phyloP scores from a whole-genome alignment of 2,113 vertebrate genomes.

The Malaclemys terrapin region DNA sequence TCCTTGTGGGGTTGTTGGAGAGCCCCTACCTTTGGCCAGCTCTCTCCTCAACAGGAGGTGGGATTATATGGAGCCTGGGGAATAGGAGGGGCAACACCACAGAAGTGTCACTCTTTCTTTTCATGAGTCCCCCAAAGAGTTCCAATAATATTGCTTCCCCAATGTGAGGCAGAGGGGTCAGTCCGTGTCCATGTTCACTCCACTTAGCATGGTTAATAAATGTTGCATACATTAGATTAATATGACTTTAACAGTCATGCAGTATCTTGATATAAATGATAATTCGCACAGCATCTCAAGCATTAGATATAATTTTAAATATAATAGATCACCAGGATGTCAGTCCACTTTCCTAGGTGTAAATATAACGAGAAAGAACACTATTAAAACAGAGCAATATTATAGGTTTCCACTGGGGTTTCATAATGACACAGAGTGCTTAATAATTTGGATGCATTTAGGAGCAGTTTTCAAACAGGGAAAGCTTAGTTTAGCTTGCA shows the following conservation, averaged over 20 bases:
- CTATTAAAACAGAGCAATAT: background rate
- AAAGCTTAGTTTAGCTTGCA: background rate
- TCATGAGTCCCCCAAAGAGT: background rate
- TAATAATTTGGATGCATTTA: background rate
- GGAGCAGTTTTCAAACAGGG: background rate
- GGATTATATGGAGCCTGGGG: background rate
- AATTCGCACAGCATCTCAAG: background rate
- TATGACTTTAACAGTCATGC: background rate
- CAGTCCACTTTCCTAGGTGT: background rate
- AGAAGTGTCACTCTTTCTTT: background rate
- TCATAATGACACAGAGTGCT: rapidly evolving
- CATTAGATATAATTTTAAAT: background rate
- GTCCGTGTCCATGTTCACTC: background rate
- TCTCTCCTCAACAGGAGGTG: background rate
- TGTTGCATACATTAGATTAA: background rate
- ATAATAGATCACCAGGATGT: background rate
- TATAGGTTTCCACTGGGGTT: background rate
- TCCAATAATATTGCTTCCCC: background rate
- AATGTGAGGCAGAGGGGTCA: background rate
- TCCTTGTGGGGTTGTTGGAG: background rate
- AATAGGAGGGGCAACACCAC: background rate
- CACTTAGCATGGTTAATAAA: background rate
- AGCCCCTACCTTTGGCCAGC: background rate
- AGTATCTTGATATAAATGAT: background rate
- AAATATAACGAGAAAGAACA: background rate